Evolutionary conservation across 2,888 invertebrate genomes (phyloP).

Genomic region (Sarcophaga rosellei): DNA sequence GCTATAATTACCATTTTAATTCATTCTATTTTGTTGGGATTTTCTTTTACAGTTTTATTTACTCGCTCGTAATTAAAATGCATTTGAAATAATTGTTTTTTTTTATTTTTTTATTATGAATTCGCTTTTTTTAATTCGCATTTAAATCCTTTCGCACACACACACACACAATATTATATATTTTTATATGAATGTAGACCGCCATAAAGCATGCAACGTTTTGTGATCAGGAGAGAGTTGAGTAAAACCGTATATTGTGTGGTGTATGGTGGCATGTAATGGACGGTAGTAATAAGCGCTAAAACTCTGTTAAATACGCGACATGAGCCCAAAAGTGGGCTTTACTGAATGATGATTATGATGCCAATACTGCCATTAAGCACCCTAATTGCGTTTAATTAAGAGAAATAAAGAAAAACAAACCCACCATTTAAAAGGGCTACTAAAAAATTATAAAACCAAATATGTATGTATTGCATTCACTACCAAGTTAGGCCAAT

Average conservation of each 20-base stretch:
- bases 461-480: neutral
- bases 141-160: neutral
- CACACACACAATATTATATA: neutral
- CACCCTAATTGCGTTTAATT: constrained; percentile 72
- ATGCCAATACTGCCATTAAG: constrained; percentile 64
- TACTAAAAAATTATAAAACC: neutral
- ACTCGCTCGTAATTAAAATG: constrained; percentile 51
- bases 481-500: neutral
- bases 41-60: constrained; percentile 34
- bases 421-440: neutral
- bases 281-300: constrained; percentile 39
- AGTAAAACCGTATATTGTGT: neutral
- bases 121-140: neutral
- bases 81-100: constrained; percentile 37
- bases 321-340: constrained; percentile 67
- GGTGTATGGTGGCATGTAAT: constrained; percentile 7
- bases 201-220: neutral
- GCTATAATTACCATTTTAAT: constrained; percentile 69
- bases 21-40: constrained; percentile 26
- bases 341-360: constrained; percentile 47
- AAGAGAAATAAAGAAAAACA: constrained; percentile 30
- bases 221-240: neutral
- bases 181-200: neutral
- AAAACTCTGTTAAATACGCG: constrained; percentile 49
- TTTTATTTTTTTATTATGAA: constrained; percentile 3